Percentiles rank a stretch among this genome's conserved stretches.
These are phyloP conservation scores for Halictus rubicundus DNA, from an alignment of 1,140 invertebrate species.

Conservation along the genomic window DNA sequence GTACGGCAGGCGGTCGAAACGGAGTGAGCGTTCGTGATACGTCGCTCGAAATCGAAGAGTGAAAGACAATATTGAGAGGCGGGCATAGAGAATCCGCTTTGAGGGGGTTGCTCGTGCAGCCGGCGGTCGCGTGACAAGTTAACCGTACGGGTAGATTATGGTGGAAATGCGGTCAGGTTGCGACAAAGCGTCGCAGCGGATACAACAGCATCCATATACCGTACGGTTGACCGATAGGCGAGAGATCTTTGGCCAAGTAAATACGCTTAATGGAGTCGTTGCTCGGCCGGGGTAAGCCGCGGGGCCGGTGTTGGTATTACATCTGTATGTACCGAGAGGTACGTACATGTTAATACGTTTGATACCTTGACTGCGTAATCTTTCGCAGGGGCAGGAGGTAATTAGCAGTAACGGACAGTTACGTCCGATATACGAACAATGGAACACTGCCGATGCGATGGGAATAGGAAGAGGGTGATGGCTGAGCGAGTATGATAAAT, in stretches of 20 bases:
- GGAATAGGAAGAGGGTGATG: conserved; percentile 72
- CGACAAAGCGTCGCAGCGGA: conserved; percentile 18
- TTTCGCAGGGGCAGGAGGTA: conserved; percentile 71
- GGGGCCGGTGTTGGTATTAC: conserved; percentile 2
- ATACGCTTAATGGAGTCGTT: conserved; percentile 64
- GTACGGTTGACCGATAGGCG: conserved; percentile 38
- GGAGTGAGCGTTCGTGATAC: not conserved
- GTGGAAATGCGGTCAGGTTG: conserved; percentile 24
- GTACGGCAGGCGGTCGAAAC: no score
- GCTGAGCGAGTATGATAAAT: conserved; percentile 80
- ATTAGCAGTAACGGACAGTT: conserved; percentile 76
- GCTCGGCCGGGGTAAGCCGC: conserved; percentile 56
- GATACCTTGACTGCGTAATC: conserved; percentile 70
- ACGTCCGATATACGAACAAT: conserved; percentile 76
- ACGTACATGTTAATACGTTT: conserved; percentile 66
- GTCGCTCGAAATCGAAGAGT: not conserved
- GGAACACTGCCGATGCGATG: conserved; percentile 72
- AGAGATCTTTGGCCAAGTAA: conserved; percentile 53
- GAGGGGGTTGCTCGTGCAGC: not conserved
- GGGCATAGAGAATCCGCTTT: not conserved
- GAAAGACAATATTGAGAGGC: not conserved
- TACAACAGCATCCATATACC: conserved; percentile 28
- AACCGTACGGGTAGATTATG: conserved; percentile 32
- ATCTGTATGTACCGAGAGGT: not conserved
- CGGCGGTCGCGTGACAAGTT: conserved; percentile 6